Conservation (phyloP, 2,113 vertebrate species). For the Hippopotamus amphibius region DNA sequence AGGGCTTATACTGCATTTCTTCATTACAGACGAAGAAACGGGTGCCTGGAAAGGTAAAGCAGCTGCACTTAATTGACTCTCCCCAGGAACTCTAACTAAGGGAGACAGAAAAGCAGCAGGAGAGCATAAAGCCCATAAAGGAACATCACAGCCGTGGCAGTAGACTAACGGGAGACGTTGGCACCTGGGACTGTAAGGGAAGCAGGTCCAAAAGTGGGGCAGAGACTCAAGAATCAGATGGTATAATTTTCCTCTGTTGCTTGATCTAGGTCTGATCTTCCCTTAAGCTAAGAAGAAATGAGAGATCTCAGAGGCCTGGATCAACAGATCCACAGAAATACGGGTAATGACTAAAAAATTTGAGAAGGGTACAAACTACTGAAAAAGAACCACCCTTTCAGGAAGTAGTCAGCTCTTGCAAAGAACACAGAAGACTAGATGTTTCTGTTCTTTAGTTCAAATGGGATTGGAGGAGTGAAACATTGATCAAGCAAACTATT, state of each 20-base stretch:
- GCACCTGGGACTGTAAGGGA: background rate
- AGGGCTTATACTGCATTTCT: background rate
- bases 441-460: background rate
- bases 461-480: background rate
- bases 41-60: background rate
- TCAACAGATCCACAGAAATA: background rate
- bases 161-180: background rate
- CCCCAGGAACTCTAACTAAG: background rate
- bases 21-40: conserved; percentile 3
- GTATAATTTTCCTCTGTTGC: background rate
- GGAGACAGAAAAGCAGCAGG: background rate
- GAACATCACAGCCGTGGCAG: background rate
- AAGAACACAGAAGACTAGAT: background rate
- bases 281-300: conserved; percentile 6
- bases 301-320: background rate
- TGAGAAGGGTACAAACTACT: background rate
- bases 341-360: background rate
- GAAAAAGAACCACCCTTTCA: background rate
- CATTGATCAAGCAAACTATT: background rate
- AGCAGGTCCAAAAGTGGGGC: background rate
- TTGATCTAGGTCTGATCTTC: background rate
- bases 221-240: background rate
- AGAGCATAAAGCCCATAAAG: background rate
- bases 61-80: background rate
- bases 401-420: background rate